Conservation (phyloP, 2,797 vertebrate genomes). For the Choloepus didactylus region DNA sequence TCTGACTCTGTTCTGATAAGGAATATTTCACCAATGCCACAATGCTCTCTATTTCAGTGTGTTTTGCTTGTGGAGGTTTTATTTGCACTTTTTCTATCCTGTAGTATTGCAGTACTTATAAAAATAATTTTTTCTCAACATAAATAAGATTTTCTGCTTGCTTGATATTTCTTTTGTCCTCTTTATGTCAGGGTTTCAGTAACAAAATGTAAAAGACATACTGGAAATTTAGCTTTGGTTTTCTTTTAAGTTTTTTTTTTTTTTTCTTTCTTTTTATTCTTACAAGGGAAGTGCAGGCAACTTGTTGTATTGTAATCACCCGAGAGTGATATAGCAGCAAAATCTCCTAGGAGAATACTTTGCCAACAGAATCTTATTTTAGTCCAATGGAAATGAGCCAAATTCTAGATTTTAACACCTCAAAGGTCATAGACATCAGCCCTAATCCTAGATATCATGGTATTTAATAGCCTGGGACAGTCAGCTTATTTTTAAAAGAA, state of each 20-base stretch:
- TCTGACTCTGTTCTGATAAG: not conserved
- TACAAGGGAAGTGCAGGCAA: not conserved
- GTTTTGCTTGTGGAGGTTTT: not conserved
- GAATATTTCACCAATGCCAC: constrained; percentile 11
- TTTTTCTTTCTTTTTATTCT: not conserved
- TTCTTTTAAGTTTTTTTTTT: not conserved
- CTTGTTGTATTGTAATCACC: not conserved
- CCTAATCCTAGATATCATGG: not conserved
- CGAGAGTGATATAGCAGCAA: not conserved
- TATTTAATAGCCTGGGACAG: not conserved
- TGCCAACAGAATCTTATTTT: not conserved
- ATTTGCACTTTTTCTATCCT: constrained; percentile 5
- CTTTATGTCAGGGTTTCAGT: not conserved
- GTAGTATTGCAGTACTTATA: not conserved
- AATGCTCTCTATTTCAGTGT: not conserved
- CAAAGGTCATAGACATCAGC: not conserved
- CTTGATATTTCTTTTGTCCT: constrained; percentile 1
- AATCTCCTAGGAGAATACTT: not conserved
- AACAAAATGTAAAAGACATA: not conserved
- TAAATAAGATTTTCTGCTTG: constrained; percentile 15
- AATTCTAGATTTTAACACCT: not conserved
- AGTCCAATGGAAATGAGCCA: not conserved
- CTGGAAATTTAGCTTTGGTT: not conserved
- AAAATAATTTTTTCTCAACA: constrained; percentile 57
- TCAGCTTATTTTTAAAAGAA: not conserved